phyloP scores from a whole-genome alignment of 2,888 invertebrate genomes.

The Dynastes tityus region DNA sequence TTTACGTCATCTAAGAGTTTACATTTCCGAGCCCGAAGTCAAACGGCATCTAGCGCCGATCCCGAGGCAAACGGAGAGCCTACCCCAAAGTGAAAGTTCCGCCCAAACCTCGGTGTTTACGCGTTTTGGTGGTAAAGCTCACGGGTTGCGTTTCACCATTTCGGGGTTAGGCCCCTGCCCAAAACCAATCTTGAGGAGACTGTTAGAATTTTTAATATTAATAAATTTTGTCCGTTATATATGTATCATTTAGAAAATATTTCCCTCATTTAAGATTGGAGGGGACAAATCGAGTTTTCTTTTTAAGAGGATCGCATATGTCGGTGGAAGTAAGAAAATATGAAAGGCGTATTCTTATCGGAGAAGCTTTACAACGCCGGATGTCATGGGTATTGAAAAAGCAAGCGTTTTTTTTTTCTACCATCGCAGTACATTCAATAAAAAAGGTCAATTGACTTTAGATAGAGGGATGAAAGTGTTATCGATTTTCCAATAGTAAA shows the following conservation, averaged over 20 bases:
- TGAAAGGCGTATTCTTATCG: conserved; percentile 35
- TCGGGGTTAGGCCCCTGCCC: no score
- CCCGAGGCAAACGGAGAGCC: no score
- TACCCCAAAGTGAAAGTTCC: no score
- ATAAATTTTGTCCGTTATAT: neutral
- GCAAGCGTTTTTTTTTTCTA: conserved; percentile 32
- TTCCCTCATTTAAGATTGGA: neutral
- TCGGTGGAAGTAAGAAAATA: conserved; percentile 12
- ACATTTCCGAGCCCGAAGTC: no score
- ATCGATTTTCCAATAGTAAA: conserved; percentile 34
- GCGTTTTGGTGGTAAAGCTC: no score
- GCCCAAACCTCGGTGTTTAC: no score
- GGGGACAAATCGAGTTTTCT: neutral
- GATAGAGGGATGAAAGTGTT: conserved; percentile 32
- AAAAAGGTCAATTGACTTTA: conserved; percentile 39
- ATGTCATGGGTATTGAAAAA: conserved; percentile 15
- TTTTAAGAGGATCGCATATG: conserved; percentile 16
- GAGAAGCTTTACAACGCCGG: conserved; percentile 18
- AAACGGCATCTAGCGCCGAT: no score
- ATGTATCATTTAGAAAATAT: neutral
- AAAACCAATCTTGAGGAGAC: no score
- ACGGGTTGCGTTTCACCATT: no score
- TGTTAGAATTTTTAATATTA: no score
- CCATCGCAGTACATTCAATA: conserved; percentile 36
- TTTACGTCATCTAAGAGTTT: no score